Base-by-base conservation (phyloP, 2,113 vertebrate genomes). In the Murina feae region DNA sequence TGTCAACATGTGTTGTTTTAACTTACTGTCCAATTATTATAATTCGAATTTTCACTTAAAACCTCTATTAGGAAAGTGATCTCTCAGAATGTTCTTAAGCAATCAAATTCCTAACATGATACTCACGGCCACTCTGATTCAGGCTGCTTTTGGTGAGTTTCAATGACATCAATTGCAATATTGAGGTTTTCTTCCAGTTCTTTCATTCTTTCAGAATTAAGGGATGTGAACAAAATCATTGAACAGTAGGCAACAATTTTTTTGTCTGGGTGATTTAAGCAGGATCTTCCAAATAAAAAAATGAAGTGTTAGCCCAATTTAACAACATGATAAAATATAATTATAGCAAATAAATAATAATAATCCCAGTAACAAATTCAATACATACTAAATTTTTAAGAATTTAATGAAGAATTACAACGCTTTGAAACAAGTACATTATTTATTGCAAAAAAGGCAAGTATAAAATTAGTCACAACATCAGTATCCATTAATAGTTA, bases 111-210 rank as follows among this genome's bases (percentile, higher is more conserved):
- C 68, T 37, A 65, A 13, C 13, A 4, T 18, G 12, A 91, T 90
- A 98, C 99, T 89, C 98, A 99, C 99, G 98, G 98, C 99, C 99
- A 99, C 86, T 99, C 99, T 0, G 99, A 97, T 6, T 99, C 99
- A 1, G 99, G 96, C 8, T 98, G 98, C 7, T 98, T 99, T 76
- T 95, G 98, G 82, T 99, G 99, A 65, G 99, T 98, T 49, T 98
- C 98, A 25, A 99, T 91, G 89, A 99, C 98, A 28, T 82, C 98
- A 47, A 98, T 97, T 0, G 98, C 98, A 78, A 99, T 97, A 14
- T 97, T 60, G 92, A 99, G 90, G n/a, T 98, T 98, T 63, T 97
- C 97, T 30, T 98, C 86, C 87, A 98, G 97, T 32, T 99, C 98
- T 44, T 98, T 98, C 96, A 98, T 98, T 72, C 98, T 99, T 65